Evolutionary conservation across 2,888 invertebrate species (phyloP).

Genomic region (Saturnia japonica): DNA sequence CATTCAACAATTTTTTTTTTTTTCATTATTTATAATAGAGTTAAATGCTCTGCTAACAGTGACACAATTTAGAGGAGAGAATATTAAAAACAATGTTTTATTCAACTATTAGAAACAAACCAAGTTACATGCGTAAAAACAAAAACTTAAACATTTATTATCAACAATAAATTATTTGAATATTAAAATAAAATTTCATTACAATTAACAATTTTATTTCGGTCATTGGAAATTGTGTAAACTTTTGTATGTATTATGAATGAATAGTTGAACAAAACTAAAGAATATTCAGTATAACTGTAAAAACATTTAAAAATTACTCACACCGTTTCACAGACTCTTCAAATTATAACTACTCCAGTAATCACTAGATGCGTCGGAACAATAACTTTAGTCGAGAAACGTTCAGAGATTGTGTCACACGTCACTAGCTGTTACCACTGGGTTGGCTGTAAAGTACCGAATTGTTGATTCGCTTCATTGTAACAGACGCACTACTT

Average conservation of each 20-base stretch:
- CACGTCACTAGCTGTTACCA: conserved; percentile 69
- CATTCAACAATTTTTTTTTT: not conserved
- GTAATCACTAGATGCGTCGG: not conserved
- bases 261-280: not conserved
- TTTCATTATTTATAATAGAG: not conserved
- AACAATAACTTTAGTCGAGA: not conserved
- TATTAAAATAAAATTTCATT: not conserved
- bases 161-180: not conserved
- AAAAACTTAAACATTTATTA: too few relatives aligned
- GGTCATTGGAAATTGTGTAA: not conserved
- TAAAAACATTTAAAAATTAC: not conserved
- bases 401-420: conserved; percentile 40
- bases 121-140: too few relatives aligned
- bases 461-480: conserved; percentile 62
- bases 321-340: not conserved
- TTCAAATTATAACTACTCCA: not conserved
- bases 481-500: conserved; percentile 68
- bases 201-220: not conserved
- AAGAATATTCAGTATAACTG: not conserved
- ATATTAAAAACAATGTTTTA: not conserved
- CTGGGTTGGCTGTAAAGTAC: conserved; percentile 58
- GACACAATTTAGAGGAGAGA: not conserved
- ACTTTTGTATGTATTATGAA: not conserved
- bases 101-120: too few relatives aligned
- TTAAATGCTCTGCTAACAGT: too few relatives aligned